A percentile compares a stretch with the other conserved stretches of the same genome.
Evolutionary conservation across 2,113 vertebrate genomes (phyloP).

Genomic region (Neopipo cinnamomea): DNA sequence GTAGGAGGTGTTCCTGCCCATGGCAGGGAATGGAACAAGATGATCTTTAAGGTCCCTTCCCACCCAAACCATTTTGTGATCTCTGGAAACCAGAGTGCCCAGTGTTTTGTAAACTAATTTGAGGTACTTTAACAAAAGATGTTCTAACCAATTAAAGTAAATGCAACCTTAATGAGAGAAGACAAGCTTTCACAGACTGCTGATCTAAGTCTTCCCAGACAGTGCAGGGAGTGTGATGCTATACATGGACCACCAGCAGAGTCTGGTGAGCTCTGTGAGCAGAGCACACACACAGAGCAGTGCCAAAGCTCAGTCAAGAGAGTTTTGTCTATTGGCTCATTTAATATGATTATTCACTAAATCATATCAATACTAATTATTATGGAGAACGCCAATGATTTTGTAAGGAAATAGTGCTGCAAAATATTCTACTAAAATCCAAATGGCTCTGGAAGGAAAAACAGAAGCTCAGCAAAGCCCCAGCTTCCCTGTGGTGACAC

Average conservation of each 20-base stretch:
- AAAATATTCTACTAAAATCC: background rate
- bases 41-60: background rate
- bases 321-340: background rate
- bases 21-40: background rate
- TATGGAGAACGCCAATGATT: background rate
- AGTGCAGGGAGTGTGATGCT: background rate
- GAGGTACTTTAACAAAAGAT: background rate
- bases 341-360: background rate
- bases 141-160: background rate
- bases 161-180: background rate
- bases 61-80: background rate
- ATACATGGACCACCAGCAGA: background rate
- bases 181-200: background rate
- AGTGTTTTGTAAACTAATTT: background rate
- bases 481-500: background rate
- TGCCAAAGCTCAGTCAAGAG: background rate
- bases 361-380: background rate
- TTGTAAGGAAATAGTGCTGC: background rate
- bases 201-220: background rate
- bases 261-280: background rate
- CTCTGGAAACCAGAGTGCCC: background rate
- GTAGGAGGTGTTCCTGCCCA: background rate
- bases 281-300: accelerated
- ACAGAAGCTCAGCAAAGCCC: background rate
- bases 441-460: background rate